Conservation (phyloP, 2,797 vertebrate species). For the Platalea minor region DNA sequence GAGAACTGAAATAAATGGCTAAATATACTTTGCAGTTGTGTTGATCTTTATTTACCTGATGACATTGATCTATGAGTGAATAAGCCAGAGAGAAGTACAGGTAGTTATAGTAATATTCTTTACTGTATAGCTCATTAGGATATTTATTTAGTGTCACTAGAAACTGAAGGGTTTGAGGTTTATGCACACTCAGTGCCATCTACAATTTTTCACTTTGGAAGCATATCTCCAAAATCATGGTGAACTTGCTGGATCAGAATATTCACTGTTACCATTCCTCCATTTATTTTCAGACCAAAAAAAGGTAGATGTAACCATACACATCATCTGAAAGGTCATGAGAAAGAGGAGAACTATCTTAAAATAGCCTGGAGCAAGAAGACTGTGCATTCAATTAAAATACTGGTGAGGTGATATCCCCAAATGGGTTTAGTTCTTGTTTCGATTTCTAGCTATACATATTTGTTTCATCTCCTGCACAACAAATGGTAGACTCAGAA, state of each 20-base stretch:
- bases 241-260: neutral
- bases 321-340: neutral
- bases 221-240: neutral
- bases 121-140: neutral
- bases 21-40: neutral
- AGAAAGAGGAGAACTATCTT: neutral
- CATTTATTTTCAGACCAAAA: neutral
- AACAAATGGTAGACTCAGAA: neutral
- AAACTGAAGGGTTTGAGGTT: neutral
- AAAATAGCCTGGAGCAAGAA: neutral
- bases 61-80: neutral
- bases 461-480: neutral
- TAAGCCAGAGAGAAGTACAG: neutral
- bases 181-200: neutral
- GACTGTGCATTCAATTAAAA: neutral
- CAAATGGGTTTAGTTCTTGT: neutral
- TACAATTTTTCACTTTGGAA: neutral
- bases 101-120: neutral
- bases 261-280: neutral
- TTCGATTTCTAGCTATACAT: neutral
- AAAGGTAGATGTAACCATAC: neutral
- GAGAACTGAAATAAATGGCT: neutral
- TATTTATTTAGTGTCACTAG: neutral
- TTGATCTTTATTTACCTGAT: neutral
- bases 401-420: neutral